Evolutionary conservation across 92 coral and sea anemone species (phyloP).

Genomic region (Isaurus tuberculatus): DNA sequence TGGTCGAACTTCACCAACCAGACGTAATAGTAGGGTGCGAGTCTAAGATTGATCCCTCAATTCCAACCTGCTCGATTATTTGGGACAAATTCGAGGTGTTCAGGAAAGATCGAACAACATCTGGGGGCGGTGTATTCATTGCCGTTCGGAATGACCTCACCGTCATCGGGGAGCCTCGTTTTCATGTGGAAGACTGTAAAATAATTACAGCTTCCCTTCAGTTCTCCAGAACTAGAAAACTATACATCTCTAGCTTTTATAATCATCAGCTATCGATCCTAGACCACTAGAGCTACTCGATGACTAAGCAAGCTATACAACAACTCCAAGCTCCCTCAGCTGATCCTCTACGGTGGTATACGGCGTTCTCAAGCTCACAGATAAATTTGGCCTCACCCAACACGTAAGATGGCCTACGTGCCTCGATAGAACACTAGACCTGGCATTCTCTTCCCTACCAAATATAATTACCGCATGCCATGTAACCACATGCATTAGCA

Average conservation of each 20-base stretch:
- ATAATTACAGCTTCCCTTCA: slow-evolving; percentile 18
- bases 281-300: too few species aligned
- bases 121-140: slow-evolving; percentile 42
- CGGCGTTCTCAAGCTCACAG: neutral
- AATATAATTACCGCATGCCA: slow-evolving; percentile 53
- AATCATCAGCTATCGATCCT: too few species aligned
- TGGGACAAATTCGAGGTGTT: slow-evolving; percentile 19
- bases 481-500: slow-evolving; percentile 57
- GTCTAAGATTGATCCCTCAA: neutral
- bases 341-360: too few species aligned
- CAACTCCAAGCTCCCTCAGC: too few species aligned
- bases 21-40: slow-evolving; percentile 3
- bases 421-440: slow-evolving; percentile 54
- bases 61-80: slow-evolving; percentile 24
- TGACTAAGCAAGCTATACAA: too few species aligned
- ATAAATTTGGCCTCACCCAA: slow-evolving; percentile 18
- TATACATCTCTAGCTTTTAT: slow-evolving; percentile 18
- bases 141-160: slow-evolving; percentile 32
- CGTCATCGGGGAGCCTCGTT: neutral
- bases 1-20: slow-evolving; percentile 5
- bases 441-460: slow-evolving; percentile 51
- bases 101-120: slow-evolving; percentile 18
- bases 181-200: slow-evolving; percentile 7
- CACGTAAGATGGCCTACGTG: slow-evolving; percentile 65
- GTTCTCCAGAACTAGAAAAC: slow-evolving; percentile 26